Base-by-base conservation (phyloP, 2,888 invertebrate genomes). In the Agrenia bidenticulata region DNA sequence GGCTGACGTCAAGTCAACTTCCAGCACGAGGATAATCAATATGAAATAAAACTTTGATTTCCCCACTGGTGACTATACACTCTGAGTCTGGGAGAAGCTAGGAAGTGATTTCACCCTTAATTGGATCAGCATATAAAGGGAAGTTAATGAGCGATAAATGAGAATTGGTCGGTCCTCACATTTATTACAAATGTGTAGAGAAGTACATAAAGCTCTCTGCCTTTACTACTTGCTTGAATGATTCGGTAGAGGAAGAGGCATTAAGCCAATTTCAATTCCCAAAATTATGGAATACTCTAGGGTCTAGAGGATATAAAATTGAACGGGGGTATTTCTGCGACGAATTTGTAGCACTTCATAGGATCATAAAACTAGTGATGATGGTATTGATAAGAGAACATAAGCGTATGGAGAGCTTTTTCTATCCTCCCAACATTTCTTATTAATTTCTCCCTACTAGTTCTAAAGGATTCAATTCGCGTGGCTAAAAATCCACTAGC, bases 251-350 rank as follows among this genome's bases (percentile, higher is more conserved):
- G 45, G 45, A 45, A 5, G 45, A 15, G 15, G n/a, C 17, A 19
- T 45, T 45, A 19, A 45, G 19, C 45, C 45, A 45, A 45, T 45
- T 45, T 45, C 45, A 45, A 45, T 45, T 45, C 19, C 45, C 45
- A 45, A 15, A 45, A 45, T 45, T 45, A 45, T 45, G 45, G 45
- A 45, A 45, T 9, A 4, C 19, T 45, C 45, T 45, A 32, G 32
- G 32, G 32, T 32, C 4, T 32, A 32, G 32, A 32, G 11, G 32
- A 32, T 11, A 32, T 32, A 32, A 32, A 32, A 32, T 32, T 32
- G 32, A 32, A 32, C 5, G 32, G 32, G 32, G 11, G 4, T 11
- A 32, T 32, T 32, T 32, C 32, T 45, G 45, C 45, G 45, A 45
- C 45, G 17, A 17, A 45, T 45, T 45, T 45, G 45, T 45, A 19